Base-by-base conservation (phyloP, 2,888 invertebrate genomes). In the Chrysolina haemoptera region DNA sequence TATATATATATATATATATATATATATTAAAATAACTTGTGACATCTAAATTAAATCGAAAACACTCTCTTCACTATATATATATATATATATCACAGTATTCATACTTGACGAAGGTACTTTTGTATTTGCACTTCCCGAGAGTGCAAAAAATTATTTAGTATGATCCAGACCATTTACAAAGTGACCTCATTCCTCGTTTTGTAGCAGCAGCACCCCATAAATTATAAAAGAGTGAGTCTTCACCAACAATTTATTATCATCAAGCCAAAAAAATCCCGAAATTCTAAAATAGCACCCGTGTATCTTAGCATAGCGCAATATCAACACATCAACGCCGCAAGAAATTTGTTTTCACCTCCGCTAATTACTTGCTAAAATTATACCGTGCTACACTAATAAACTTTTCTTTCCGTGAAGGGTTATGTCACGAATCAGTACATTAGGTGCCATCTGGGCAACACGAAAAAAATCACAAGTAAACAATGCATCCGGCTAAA, bases 401-500 rank as follows among this genome's bases (percentile, higher is more conserved):
- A 70, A 73, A 66, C 73, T 14, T 18, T 63, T 50, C 62, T 59
- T 53, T 53, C 53, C 59, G 35, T 59, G 48, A 41, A 27, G 46
- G 68, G 66, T 67, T 62, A 62, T 63, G 68, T 73, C 65, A 73
- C 62, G 59, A 59, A 59, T n/a, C 35, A 59, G 59, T 59, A 35
- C 59, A 59, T 59, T 59, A 59, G 62, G 48, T 64, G 41, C 71
- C 74, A 74, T 79, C 62, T 74, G 76, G 64, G 76, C 67, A 75
- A 73, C 76, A 76, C 70, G 70, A 71, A 79, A 77, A 79, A 80
- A 77, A 70, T 75, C 70, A 70, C 59, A 76, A 79, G 80, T 83
- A 83, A 83, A 84, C 83, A 80, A 79, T 77, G 79, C 83, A 84
- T 84, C 84, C 84, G 83, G 84, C 74, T 73, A 71, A 74, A 70